phyloP scores from a whole-genome alignment of 2,888 invertebrate species.

The Frankliniella fusca region DNA sequence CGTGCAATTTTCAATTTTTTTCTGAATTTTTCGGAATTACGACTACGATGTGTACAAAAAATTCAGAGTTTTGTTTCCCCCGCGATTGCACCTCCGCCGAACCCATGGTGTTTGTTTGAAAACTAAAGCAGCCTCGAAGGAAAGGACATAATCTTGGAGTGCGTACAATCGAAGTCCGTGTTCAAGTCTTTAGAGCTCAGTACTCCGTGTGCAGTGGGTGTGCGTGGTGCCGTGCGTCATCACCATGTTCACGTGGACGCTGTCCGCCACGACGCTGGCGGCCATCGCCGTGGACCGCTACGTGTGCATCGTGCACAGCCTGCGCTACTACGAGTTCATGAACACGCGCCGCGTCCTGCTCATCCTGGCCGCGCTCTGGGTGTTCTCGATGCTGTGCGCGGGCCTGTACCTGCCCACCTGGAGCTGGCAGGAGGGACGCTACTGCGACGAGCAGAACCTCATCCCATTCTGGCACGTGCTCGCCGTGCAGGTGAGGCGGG shows the following conservation, averaged over 20 bases:
- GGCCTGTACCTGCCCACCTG: constrained; percentile 31
- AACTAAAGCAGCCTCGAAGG: too few species aligned
- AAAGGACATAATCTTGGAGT: background rate
- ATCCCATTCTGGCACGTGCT: constrained; percentile 29
- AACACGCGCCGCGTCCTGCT: constrained; percentile 30
- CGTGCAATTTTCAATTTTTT: too few species aligned
- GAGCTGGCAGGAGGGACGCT: constrained; percentile 30
- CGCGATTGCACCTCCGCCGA: too few species aligned
- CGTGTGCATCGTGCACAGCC: constrained; percentile 36
- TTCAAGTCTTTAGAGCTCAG: too few species aligned
- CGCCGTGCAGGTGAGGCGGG: constrained; percentile 14
- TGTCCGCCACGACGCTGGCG: background rate
- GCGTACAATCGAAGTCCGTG: background rate
- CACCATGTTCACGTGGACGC: background rate
- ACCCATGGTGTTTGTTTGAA: too few species aligned
- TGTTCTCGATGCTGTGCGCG: constrained; percentile 27
- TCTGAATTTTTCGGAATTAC: too few species aligned
- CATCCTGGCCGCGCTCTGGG: constrained; percentile 31
- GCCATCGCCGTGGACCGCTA: constrained; percentile 36
- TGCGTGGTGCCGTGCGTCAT: background rate
- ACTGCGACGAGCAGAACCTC: constrained; percentile 33
- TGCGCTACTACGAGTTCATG: constrained; percentile 36
- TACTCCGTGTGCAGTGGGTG: background rate
- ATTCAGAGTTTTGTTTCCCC: too few species aligned
- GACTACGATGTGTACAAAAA: too few species aligned